phyloP scores from a whole-genome alignment of 2,888 invertebrate genomes.

The Chaetogeoica ovagalla region DNA sequence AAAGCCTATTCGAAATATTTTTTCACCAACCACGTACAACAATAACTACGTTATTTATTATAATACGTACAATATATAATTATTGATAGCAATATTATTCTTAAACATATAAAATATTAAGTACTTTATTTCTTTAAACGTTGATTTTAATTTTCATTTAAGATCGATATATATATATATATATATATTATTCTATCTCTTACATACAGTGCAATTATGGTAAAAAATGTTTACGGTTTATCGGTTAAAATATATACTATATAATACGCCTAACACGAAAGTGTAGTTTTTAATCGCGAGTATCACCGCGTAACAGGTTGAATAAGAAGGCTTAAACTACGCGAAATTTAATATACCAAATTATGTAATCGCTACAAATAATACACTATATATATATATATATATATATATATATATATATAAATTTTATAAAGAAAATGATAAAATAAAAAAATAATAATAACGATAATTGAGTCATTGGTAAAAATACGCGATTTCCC shows the following conservation, averaged over 20 bases:
- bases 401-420: not conserved
- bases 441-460: not conserved
- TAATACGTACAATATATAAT: too few relatives aligned
- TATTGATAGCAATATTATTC: too few relatives aligned
- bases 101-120: too few relatives aligned
- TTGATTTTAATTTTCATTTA: too few relatives aligned
- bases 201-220: not conserved
- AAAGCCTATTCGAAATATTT: too few relatives aligned
- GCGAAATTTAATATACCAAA: not conserved
- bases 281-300: not conserved
- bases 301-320: not conserved
- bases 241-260: not conserved
- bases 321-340: not conserved
- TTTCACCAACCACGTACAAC: too few relatives aligned
- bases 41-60: too few relatives aligned
- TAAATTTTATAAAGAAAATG: not conserved
- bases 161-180: too few relatives aligned
- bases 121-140: too few relatives aligned
- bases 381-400: not conserved
- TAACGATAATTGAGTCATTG: not conserved
- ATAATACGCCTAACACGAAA: not conserved
- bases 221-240: not conserved
- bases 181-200: too few relatives aligned
- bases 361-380: not conserved
- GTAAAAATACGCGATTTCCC: constrained; percentile 12